Base-by-base conservation (phyloP, 2,888 invertebrate genomes). In the Cerceris ruficornis region DNA sequence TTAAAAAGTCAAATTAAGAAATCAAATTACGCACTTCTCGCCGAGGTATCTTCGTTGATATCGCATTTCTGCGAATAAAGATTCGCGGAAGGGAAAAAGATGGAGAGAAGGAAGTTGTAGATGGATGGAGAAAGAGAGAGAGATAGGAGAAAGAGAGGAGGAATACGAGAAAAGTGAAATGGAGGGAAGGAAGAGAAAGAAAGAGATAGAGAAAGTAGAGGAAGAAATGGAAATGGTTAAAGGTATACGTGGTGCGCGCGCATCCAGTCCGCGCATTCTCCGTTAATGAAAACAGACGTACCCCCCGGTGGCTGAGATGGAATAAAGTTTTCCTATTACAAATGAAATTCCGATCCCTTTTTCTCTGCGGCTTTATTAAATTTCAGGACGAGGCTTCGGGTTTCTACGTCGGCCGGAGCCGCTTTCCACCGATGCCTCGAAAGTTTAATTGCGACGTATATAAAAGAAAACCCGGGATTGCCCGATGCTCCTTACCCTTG, bases 1-100 rank as follows among this genome's bases (percentile, higher is more conserved):
- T 83, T 74, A 76, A 82, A 77, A 84, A 77, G 77, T 80, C 77
- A 82, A 76, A 82, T 80, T 64, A 70, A 72, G 49, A 68, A 77
- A 79, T 58, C 72, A 69, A 68, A 69, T 83, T 71, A 77, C 46
- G 50, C 59, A 50, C 58, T 62, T 61, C 55, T 66, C 60, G 50
- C 49, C 65, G 14, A n/a, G 62, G 42, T 52, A 65, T 59, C 65
- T 28, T 59, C 61, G 65, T 69, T 66, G 74, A 65, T 74, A 73
- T 71, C 67, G 71, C 71, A 71, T 70, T 64, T 62, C 52, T 66
- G 57, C 52, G 42, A 28, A 49, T 11, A 28, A 17, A 61, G 42
- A 64, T 0, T 13, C 11, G 15, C 14, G 14, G 11, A 68, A 64
- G 28, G 46, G 52, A 50, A 7, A 55, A 57, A 39, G 15, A 28